Evolutionary conservation across 2,888 invertebrate species (phyloP).

Genomic region (Harpalus rubripes): DNA sequence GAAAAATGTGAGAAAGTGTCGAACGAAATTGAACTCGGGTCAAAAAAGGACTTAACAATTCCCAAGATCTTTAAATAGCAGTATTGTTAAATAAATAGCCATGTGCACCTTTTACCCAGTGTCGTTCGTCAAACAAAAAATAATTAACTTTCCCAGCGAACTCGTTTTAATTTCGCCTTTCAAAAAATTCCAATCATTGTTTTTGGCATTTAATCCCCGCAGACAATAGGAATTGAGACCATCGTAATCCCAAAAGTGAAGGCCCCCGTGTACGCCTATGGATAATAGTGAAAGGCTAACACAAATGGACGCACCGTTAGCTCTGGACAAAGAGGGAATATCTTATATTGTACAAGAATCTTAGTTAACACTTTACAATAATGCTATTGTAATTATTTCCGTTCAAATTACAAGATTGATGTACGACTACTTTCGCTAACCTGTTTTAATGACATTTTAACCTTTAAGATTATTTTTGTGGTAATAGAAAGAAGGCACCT

Average conservation of each 20-base stretch:
- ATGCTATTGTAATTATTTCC: conserved; percentile 42
- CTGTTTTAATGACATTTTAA: not conserved
- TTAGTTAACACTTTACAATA: conserved; percentile 44
- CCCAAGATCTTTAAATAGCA: conserved; percentile 54
- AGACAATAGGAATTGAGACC: conserved; percentile 7
- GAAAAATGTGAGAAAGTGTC: conserved; percentile 52
- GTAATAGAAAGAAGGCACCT: not conserved
- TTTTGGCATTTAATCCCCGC: not conserved
- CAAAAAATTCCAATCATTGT: not conserved
- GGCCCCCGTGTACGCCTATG: conserved; percentile 6
- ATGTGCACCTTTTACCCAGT: conserved; percentile 42
- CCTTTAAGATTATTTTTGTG: not conserved
- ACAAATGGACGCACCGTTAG: conserved; percentile 48
- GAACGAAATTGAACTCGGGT: conserved; percentile 41
- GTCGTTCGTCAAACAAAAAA: conserved; percentile 17
- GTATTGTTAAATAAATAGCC: conserved; percentile 35
- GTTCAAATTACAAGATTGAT: conserved; percentile 28
- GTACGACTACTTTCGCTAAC: conserved; percentile 39
- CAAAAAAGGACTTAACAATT: conserved; percentile 48
- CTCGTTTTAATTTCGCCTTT: not conserved
- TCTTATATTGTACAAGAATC: conserved; percentile 30
- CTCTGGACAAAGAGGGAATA: conserved; percentile 49
- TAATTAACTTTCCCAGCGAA: conserved; percentile 36
- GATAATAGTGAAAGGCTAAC: conserved; percentile 47
- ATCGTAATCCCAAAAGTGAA: conserved; percentile 16